phyloP scores from a whole-genome alignment of 2,797 vertebrate genomes.

The Ctenochaetus hawaiiensis region DNA sequence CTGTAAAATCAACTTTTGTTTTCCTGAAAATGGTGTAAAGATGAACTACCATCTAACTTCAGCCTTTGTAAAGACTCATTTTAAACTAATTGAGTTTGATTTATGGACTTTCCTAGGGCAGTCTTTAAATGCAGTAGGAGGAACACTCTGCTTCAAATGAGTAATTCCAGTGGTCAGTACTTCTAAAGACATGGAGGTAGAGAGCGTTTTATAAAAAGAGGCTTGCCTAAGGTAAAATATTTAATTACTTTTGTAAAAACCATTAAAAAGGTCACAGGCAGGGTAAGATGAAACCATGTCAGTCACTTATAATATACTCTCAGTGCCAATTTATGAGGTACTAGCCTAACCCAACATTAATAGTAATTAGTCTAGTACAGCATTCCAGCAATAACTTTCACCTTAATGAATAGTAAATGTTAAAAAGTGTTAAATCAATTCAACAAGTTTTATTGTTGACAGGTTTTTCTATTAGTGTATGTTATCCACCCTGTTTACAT shows the following conservation, averaged over 20 bases:
- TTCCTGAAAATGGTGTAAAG: neutral
- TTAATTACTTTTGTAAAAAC: neutral
- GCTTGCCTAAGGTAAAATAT: too few species aligned
- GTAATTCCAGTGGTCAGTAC: neutral
- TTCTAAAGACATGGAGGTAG: neutral
- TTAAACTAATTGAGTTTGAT: slow-evolving; percentile 2
- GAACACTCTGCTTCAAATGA: neutral
- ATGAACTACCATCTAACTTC: neutral
- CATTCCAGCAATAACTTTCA: too few species aligned
- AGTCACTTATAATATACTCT: too few species aligned
- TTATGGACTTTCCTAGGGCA: neutral
- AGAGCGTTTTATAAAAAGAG: neutral
- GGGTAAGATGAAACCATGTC: neutral
- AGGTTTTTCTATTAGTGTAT: too few species aligned
- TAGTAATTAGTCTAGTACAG: neutral
- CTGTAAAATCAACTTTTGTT: neutral
- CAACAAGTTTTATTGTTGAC: too few species aligned
- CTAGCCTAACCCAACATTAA: neutral
- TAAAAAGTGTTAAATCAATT: too few species aligned
- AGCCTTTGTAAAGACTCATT: slow-evolving; percentile 5
- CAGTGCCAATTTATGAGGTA: neutral
- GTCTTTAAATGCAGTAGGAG: neutral
- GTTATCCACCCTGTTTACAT: too few species aligned
- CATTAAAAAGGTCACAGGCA: neutral
- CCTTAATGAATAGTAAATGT: too few species aligned